phyloP scores from a whole-genome alignment of 2,797 vertebrate species.

The Sebastes matsubarae region DNA sequence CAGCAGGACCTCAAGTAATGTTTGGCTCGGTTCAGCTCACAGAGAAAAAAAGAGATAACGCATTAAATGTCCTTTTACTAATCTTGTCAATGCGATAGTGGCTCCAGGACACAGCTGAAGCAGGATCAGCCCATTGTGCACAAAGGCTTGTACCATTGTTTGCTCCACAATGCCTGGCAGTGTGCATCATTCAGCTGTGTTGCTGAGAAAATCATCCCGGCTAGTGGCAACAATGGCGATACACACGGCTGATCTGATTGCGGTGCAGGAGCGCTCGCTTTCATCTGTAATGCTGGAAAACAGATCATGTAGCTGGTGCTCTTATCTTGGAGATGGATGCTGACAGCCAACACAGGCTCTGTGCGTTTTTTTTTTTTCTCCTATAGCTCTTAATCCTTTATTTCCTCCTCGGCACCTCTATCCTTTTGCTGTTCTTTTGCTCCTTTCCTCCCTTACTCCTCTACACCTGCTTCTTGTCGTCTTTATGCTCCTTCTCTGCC shows the following conservation, averaged over 20 bases:
- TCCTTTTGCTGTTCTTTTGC: neutral
- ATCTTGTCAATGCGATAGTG: conserved; percentile 54
- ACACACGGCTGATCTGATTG: conserved; percentile 73
- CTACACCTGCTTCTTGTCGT: neutral
- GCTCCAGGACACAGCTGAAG: conserved; percentile 55
- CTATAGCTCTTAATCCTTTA: conserved; percentile 22
- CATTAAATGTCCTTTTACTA: conserved; percentile 59
- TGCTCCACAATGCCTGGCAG: conserved; percentile 70
- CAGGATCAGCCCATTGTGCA: conserved; percentile 68
- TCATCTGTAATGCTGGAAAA: conserved; percentile 69
- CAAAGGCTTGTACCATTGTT: conserved; percentile 69
- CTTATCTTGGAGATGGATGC: conserved; percentile 73
- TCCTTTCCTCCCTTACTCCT: neutral
- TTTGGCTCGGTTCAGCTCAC: conserved; percentile 38
- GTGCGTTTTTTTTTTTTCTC: neutral
- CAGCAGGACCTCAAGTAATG: conserved; percentile 27
- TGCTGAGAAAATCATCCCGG: conserved; percentile 57
- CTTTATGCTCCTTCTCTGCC: neutral
- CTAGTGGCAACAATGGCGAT: conserved; percentile 60
- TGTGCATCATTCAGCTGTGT: conserved; percentile 48
- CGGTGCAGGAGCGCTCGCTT: conserved; percentile 44
- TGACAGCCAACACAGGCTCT: conserved; percentile 58
- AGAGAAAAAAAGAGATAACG: conserved; percentile 30
- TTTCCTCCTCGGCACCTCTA: conserved; percentile 8
- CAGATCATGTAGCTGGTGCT: conserved; percentile 62